Base-by-base conservation (phyloP, 2,888 invertebrate species). In the Mythimna albipuncta region DNA sequence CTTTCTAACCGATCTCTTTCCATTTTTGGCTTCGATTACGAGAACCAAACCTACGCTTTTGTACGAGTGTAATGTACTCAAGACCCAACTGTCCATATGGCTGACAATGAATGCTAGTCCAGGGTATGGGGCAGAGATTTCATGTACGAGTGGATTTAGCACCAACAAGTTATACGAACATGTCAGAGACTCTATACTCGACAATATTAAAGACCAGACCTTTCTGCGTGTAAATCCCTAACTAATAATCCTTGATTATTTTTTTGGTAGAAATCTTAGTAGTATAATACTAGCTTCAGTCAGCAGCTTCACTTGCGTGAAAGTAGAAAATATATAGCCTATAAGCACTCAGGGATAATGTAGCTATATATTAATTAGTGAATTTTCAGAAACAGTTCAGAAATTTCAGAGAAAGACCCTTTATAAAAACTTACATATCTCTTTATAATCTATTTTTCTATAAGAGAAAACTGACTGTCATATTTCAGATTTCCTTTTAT, bases 181-280 rank as follows among this genome's bases (percentile, higher is more conserved):
- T 88, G 89, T 89, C 91, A 91, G 95, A 95, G 96, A 96, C 96
- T 96, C 95, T 95, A 95, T 94, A 95, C 96, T 96, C 96, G 95
- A 89, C 6, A 32, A 10, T 26, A 19, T 59, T 10, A n/a, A 35
- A 58, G n/a, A 10, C 3, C 5, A 6, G 10, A 59, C 21, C 21
- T 21, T n/a, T 35, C 0, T 35, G 1, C 0, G 2, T n/a, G 41
- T 0, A 21, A 21, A 1, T n/a, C 10, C n/a, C 6, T n/a, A n/a
- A 41, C n/a, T 4, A 26, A 26, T 26, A 26, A 26, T 26, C 26
- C 26, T 26, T 38, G 59, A 21, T 0, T 6, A 38, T 59, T 38
- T 41, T 6, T 6, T 10, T 0, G 19, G 19, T 11, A 38, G 11
- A n/a, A 41, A 21, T 59, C 13, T 13, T 13, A 2, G 13, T 5